These are phyloP conservation scores for Myotis vivesi DNA, from an alignment of 2,797 vertebrate genomes.

Conservation along the genomic window DNA sequence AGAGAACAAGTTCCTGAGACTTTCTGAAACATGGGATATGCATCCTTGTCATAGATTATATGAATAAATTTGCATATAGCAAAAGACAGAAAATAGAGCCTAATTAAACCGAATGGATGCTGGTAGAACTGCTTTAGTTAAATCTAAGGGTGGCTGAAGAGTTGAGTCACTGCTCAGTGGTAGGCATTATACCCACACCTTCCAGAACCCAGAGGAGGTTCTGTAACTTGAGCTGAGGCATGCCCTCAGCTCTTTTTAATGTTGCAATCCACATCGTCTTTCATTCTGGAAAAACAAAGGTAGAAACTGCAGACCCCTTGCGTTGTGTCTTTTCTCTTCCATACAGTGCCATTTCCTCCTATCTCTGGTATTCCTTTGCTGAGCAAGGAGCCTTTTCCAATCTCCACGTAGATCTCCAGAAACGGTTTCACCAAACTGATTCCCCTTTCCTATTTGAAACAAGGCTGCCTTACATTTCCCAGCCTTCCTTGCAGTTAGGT, in stretches of 20 bases:
- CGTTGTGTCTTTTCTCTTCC: neutral
- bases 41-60: neutral
- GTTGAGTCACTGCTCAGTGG: neutral
- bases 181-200: neutral
- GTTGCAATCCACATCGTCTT: neutral
- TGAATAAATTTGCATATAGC: neutral
- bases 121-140: neutral
- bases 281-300: neutral
- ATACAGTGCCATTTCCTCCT: neutral
- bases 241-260: neutral
- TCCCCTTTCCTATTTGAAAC: neutral
- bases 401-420: neutral
- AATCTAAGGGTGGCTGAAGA: neutral
- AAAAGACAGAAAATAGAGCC: neutral
- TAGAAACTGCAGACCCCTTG: neutral
- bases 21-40: neutral
- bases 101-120: neutral
- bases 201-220: neutral
- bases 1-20: neutral
- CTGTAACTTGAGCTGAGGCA: too few species aligned
- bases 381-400: neutral
- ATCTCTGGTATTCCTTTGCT: neutral
- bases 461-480: neutral
- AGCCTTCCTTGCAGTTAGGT: neutral
- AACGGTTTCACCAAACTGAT: neutral